Conservation (phyloP, 2,888 invertebrate genomes). For the Elgonia sp. region DNA sequence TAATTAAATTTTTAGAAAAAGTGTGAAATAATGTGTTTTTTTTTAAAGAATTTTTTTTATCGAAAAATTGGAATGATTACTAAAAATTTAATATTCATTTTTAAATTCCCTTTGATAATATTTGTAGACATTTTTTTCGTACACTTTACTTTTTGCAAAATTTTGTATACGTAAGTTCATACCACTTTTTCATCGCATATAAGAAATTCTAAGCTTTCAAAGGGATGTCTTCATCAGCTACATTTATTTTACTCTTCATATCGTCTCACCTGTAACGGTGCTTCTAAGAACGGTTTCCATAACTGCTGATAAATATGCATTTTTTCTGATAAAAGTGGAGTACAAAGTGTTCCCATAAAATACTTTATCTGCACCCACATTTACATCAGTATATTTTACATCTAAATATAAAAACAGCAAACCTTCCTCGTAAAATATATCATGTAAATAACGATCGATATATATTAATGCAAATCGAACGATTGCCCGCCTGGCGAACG, state of each 20-base stretch:
- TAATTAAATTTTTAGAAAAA: no score
- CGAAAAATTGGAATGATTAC: no score
- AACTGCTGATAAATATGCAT: conserved; percentile 63
- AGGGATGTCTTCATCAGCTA: conserved; percentile 21
- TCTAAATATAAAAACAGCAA: conserved; percentile 29
- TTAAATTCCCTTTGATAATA: no score
- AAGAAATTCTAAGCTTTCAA: conserved; percentile 21
- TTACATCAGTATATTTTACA: conserved; percentile 41
- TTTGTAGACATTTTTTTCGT: no score
- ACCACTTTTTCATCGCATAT: neutral
- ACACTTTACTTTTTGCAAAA: no score
- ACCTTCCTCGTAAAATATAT: neutral
- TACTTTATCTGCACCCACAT: conserved; percentile 21
- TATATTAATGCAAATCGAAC: conserved; percentile 38
- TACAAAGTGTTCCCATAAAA: conserved; percentile 59
- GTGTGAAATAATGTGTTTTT: no score
- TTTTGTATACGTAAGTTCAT: neutral
- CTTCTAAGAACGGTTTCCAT: conserved; percentile 38
- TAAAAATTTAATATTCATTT: no score
- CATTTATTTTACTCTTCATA: conserved; percentile 32
- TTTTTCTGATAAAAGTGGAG: conserved; percentile 54
- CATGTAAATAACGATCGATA: conserved; percentile 35
- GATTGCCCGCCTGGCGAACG: neutral
- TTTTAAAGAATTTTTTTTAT: no score
- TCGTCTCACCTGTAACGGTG: conserved; percentile 50